Evolutionary conservation across 2,888 invertebrate species (phyloP), one percentile per base, ranked within the genome.

Genomic region (Metopia argyrocephala): DNA sequence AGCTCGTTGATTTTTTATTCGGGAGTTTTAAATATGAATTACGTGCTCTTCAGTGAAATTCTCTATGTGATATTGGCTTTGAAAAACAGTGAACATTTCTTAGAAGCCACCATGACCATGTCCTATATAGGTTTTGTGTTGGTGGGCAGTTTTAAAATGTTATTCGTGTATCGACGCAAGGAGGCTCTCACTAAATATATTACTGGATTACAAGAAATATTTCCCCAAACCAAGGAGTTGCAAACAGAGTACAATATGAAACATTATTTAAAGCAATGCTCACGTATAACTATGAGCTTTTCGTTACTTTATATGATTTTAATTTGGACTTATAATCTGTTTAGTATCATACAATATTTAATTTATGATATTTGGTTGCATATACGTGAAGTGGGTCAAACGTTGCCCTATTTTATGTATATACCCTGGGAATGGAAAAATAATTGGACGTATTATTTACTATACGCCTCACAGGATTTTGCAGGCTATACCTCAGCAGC

Each of bases 281-380:
- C 78, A 0, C 74, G 85, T 1, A 79, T 87, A 0, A 82, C 81
- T 2, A 15, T 31, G 9, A 83, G 83, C 27, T 90, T 89, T 46
- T 74, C 87, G 0, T 38, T 84, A 18, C 82, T 89, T 2, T 90
- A 89, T 52, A 84, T 87, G 46, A 59, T 86, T 18, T 85, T 89
- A 0, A 88, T 89, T 28, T 89, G 87, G 86, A 87, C 87, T 0
- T 90, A 88, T 48, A 90, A 89, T 82, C 78, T 90, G 0, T 86
- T 85, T 18, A 75, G 84, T 5, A 81, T 85, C 3, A 52, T 85
- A 59, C 84, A 88, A 46, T 88, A 86, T 59, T n/a, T 83, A 0
- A 57, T 87, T 6, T 85, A 85, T n/a, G 85, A 85, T 1, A 12
- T 79, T 59, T 85, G 79, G 85, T 79, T 86, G 0, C 18, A 85